phyloP scores from a whole-genome alignment of 2,888 invertebrate species.

The Oligia fasciuncula region DNA sequence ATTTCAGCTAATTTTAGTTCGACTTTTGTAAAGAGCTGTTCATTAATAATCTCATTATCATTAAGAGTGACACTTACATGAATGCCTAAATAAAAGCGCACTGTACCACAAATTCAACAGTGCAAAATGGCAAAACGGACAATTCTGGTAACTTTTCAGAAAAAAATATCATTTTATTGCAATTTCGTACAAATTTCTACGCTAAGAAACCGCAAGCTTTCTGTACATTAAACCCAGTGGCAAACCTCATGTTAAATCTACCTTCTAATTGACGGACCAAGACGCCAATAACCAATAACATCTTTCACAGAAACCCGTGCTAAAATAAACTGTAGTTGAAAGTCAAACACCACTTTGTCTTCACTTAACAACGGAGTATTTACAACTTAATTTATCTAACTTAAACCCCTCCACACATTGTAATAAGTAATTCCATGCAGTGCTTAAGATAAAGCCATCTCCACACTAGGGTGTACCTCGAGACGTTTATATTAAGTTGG shows the following conservation, averaged over 20 bases:
- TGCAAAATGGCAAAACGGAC: too few species aligned
- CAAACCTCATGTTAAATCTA: not conserved
- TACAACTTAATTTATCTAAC: slow-evolving; percentile 48
- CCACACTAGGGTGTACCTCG: slow-evolving; percentile 75
- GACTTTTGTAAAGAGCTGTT: too few species aligned
- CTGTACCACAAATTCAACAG: too few species aligned
- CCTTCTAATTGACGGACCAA: not conserved
- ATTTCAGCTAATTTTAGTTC: too few species aligned
- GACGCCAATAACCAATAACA: not conserved
- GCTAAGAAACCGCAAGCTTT: not conserved
- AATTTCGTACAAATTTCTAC: not conserved
- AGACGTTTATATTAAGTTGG: slow-evolving; percentile 85
- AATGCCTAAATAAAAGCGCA: too few species aligned
- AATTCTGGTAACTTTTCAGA: too few species aligned
- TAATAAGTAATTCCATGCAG: slow-evolving; percentile 25
- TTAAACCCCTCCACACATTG: slow-evolving; percentile 36
- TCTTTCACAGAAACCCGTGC: not conserved
- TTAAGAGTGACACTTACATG: too few species aligned
- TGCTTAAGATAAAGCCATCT: slow-evolving; percentile 61
- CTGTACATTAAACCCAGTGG: not conserved
- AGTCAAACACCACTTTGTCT: slow-evolving; percentile 15
- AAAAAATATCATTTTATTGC: not conserved
- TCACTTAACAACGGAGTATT: slow-evolving; percentile 37
- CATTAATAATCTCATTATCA: too few species aligned
- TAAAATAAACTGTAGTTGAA: slow-evolving; percentile 21